Percentiles rank a stretch among this genome's conserved stretches.
Evolutionary conservation across 2,797 vertebrate genomes (phyloP).

Genomic region (Pipistrellus pygmaeus): DNA sequence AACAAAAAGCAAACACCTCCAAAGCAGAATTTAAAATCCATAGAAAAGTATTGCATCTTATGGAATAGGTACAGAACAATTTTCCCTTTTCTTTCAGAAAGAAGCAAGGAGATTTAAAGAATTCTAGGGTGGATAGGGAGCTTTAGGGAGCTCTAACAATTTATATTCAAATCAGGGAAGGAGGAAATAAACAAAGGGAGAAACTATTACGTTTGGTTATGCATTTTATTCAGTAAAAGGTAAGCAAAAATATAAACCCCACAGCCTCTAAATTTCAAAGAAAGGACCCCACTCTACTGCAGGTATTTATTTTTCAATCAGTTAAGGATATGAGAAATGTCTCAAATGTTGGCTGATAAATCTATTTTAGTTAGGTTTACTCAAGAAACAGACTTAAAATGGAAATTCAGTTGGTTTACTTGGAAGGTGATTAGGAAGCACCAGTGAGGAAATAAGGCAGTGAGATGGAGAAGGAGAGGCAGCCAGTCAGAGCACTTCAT

Average conservation of each 20-base stretch:
- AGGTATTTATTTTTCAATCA: slow-evolving; percentile 17
- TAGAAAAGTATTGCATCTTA: background rate
- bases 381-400: background rate
- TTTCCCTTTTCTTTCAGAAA: background rate
- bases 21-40: slow-evolving; percentile 57
- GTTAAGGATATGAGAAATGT: background rate
- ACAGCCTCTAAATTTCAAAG: background rate
- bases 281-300: background rate
- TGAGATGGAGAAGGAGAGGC: background rate
- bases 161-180: slow-evolving; percentile 16
- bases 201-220: background rate
- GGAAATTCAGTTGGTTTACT: background rate
- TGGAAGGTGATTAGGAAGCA: background rate
- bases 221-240: background rate
- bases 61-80: background rate
- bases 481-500: background rate
- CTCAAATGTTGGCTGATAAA: background rate
- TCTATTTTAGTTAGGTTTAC: background rate
- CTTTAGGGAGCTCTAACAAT: background rate
- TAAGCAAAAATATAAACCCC: background rate
- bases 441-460: background rate
- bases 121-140: background rate
- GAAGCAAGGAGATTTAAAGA: background rate
- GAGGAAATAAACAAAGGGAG: background rate
- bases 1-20: slow-evolving; percentile 28